phyloP scores from a whole-genome alignment of 2,113 vertebrate species.

The Callocephalon fimbriatum region DNA sequence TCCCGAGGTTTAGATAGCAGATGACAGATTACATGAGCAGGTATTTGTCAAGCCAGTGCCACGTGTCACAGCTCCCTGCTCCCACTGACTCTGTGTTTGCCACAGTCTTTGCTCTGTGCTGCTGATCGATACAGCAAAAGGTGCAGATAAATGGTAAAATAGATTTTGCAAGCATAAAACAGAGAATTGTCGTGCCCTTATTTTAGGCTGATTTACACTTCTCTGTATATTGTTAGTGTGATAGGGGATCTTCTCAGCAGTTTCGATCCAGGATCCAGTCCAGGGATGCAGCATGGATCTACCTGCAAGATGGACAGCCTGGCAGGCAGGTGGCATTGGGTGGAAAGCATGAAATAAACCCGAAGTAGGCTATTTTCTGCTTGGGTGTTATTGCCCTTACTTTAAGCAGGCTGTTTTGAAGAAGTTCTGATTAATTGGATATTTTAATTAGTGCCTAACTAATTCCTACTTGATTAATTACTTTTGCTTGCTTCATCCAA shows the following conservation, averaged over 20 bases:
- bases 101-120: neutral
- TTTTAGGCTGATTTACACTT: neutral
- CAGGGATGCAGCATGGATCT: neutral
- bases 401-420: neutral
- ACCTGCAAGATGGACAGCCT: rapidly evolving
- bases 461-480: neutral
- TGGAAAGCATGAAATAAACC: neutral
- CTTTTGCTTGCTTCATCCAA: neutral
- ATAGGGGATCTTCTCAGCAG: neutral
- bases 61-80: neutral
- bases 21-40: rapidly evolving
- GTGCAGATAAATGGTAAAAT: neutral
- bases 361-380: neutral
- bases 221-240: rapidly evolving
- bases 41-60: neutral
- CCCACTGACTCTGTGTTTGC: neutral
- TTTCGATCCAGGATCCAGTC: rapidly evolving
- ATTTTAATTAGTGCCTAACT: neutral
- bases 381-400: neutral
- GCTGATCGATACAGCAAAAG: neutral
- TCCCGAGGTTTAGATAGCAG: neutral
- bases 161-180: neutral
- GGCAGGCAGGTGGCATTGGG: neutral
- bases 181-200: neutral
- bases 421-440: neutral